phyloP scores from a whole-genome alignment of 2,797 vertebrate species.

The Etheostoma perlongum region DNA sequence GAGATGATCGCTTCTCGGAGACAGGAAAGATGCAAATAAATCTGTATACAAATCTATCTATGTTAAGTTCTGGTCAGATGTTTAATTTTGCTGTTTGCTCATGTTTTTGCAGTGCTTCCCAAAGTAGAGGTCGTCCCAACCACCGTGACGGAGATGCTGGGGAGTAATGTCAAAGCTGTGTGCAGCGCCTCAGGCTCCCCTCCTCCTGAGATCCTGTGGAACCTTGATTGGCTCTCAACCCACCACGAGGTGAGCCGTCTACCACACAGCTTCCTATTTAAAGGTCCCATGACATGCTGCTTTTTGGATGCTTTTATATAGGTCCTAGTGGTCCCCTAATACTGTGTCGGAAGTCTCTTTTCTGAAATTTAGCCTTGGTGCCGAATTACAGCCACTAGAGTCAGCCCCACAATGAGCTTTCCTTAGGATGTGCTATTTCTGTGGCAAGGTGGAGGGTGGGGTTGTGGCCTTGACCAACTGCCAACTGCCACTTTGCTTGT shows the following conservation, averaged over 20 bases:
- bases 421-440: too few species aligned
- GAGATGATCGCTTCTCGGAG: not conserved
- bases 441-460: too few species aligned
- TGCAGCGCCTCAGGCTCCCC: slow-evolving; percentile 91
- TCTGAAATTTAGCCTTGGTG: too few species aligned
- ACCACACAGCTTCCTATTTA: not conserved
- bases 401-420: too few species aligned
- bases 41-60: slow-evolving; percentile 23
- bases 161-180: slow-evolving; percentile 86
- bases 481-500: too few species aligned
- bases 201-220: slow-evolving; percentile 90
- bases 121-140: slow-evolving; percentile 87
- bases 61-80: slow-evolving; percentile 1
- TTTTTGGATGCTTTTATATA: too few species aligned
- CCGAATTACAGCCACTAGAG: too few species aligned
- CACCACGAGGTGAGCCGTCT: slow-evolving; percentile 87
- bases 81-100: slow-evolving; percentile 24
- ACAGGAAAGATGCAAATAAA: slow-evolving; percentile 17
- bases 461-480: too few species aligned
- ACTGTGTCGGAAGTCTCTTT: too few species aligned
- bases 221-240: slow-evolving; percentile 89
- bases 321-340: too few species aligned
- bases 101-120: slow-evolving; percentile 86
- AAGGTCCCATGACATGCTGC: not conserved
- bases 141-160: slow-evolving; percentile 90